Evolutionary conservation across 1,140 invertebrate genomes (phyloP).

Genomic region (Trichonephila clavipes): DNA sequence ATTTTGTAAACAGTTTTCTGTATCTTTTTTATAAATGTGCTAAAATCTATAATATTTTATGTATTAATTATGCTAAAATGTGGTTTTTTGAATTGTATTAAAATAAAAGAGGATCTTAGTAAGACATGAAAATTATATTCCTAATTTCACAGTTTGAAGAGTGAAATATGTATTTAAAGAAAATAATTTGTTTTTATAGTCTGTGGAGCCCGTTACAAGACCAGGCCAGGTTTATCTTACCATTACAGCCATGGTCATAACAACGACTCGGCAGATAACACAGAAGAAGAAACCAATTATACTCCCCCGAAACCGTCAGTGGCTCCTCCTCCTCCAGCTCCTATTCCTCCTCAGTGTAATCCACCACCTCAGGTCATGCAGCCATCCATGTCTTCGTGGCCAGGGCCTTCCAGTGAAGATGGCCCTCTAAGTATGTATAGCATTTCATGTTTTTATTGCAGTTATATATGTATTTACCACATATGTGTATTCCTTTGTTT

Average conservation of each 20-base stretch:
- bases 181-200: conserved; percentile 83
- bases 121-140: too few species aligned
- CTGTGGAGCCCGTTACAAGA: conserved; percentile 98
- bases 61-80: too few species aligned
- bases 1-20: too few species aligned
- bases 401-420: conserved; percentile 70
- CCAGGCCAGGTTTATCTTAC: conserved; percentile 96
- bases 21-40: too few species aligned
- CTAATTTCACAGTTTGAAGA: too few species aligned
- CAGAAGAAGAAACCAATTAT: conserved; percentile 78
- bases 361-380: conserved; percentile 59
- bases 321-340: conserved; percentile 64
- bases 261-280: conserved; percentile 81
- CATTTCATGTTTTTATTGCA: neutral
- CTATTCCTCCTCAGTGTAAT: conserved; percentile 48
- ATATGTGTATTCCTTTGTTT: neutral
- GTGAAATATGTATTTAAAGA: neutral
- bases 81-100: too few species aligned
- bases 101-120: too few species aligned
- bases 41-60: too few species aligned
- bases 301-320: conserved; percentile 76
- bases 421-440: conserved; percentile 70
- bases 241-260: conserved; percentile 98
- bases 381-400: conserved; percentile 73
- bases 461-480: neutral